Conservation (phyloP, 1,140 invertebrate genomes). For the Fopius arisanus region DNA sequence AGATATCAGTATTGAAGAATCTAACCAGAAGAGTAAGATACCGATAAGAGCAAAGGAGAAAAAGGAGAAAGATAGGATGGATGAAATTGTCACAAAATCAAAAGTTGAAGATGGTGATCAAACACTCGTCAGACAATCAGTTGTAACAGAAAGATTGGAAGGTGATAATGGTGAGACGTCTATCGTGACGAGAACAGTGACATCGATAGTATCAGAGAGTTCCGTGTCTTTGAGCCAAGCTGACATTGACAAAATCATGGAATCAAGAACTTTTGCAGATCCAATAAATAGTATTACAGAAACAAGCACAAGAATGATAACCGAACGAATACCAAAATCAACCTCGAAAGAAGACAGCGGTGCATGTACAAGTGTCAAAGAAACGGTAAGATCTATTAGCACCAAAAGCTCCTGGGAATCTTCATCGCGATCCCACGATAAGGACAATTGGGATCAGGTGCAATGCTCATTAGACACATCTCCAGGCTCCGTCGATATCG, state of each 20-base stretch:
- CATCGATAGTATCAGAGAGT: slow-evolving; percentile 25
- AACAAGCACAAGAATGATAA: slow-evolving; percentile 23
- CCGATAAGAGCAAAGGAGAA: slow-evolving; percentile 56
- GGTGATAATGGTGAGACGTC: background rate
- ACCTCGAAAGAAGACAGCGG: slow-evolving; percentile 31
- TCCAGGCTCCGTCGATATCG: slow-evolving; percentile 55
- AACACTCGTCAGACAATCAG: background rate
- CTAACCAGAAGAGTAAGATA: slow-evolving; percentile 58
- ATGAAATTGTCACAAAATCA: background rate
- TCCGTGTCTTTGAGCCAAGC: slow-evolving; percentile 36
- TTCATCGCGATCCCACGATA: slow-evolving; percentile 33
- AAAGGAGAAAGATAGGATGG: slow-evolving; percentile 16
- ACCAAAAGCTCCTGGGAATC: slow-evolving; percentile 40
- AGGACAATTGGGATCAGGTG: slow-evolving; percentile 55
- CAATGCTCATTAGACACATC: slow-evolving; percentile 57
- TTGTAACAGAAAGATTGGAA: background rate
- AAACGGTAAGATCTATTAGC: slow-evolving; percentile 24
- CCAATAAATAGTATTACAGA: slow-evolving; percentile 19
- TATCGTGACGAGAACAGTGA: slow-evolving; percentile 26
- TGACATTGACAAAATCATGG: slow-evolving; percentile 32
- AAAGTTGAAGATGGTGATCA: background rate
- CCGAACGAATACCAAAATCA: slow-evolving; percentile 14
- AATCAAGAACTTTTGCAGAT: slow-evolving; percentile 19
- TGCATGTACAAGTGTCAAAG: slow-evolving; percentile 24
- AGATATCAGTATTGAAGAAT: slow-evolving; percentile 35